Evolutionary conservation across 2,113 vertebrate species (phyloP).

Genomic region (Cyphomyrus discorhynchus): DNA sequence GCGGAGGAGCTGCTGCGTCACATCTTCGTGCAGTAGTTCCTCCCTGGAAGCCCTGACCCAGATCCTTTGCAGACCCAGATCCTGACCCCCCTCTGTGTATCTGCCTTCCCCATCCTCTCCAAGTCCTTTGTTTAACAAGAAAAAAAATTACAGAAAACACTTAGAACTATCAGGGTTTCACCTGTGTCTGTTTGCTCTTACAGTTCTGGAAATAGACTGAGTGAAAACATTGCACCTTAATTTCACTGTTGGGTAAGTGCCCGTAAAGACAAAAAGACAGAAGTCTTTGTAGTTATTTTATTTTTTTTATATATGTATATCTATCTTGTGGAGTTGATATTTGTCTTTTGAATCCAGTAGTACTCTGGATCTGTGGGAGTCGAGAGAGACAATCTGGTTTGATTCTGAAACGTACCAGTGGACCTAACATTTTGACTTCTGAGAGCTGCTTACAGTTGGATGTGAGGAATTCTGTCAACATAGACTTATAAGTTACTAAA

Average conservation of each 20-base stretch:
- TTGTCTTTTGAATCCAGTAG: slow-evolving; percentile 25
- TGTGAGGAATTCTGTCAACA: not conserved
- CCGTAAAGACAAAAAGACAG: slow-evolving; percentile 37
- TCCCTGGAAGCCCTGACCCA: slow-evolving; percentile 38
- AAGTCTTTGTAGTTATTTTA: slow-evolving; percentile 39
- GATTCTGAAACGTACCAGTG: slow-evolving; percentile 42
- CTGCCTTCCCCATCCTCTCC: not conserved
- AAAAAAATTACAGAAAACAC: not conserved
- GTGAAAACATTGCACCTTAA: slow-evolving; percentile 60
- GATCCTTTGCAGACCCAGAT: slow-evolving; percentile 43
- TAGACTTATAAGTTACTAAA: not conserved
- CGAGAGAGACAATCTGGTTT: slow-evolving; percentile 32
- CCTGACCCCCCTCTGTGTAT: not conserved
- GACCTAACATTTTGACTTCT: slow-evolving; percentile 28
- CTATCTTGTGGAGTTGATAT: slow-evolving; percentile 45
- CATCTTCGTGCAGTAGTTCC: slow-evolving; percentile 91
- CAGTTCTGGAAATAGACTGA: not conserved
- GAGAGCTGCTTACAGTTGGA: slow-evolving; percentile 47
- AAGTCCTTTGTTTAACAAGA: not conserved
- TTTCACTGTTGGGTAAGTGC: slow-evolving; percentile 46
- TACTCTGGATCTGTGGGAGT: slow-evolving; percentile 26
- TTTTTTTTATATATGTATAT: slow-evolving; percentile 37
- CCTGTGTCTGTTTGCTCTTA: slow-evolving; percentile 16
- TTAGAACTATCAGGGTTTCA: slow-evolving; percentile 9
- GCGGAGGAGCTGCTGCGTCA: slow-evolving; percentile 92